phyloP scores from a whole-genome alignment of 2,797 vertebrate genomes.

The Hydrocynus forskahlii region DNA sequence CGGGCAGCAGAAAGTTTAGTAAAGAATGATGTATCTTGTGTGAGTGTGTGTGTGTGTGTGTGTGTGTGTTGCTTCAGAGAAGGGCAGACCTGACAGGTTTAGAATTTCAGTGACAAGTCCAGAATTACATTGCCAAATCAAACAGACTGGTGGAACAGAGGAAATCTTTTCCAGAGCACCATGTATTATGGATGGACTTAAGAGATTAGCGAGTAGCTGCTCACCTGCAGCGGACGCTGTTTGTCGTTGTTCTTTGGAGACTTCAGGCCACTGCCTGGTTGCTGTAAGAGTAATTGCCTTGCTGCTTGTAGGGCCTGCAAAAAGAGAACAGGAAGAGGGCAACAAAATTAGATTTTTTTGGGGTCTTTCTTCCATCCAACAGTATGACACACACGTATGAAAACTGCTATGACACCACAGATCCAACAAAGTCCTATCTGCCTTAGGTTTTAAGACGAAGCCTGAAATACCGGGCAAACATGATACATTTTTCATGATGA shows the following conservation, averaged over 20 bases:
- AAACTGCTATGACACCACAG: constrained; percentile 40
- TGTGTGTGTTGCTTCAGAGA: constrained; percentile 50
- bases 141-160: constrained; percentile 79
- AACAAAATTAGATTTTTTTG: constrained; percentile 58
- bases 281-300: constrained; percentile 98
- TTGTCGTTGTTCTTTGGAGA: constrained; percentile 99
- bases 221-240: constrained; percentile 98
- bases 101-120: constrained; percentile 72
- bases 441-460: constrained; percentile 50
- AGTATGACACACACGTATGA: constrained; percentile 22
- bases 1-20: constrained; percentile 31
- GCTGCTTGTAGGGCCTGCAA: constrained; percentile 96
- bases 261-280: constrained; percentile 98
- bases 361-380: constrained; percentile 22
- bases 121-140: constrained; percentile 77
- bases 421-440: constrained; percentile 42
- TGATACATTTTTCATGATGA: constrained; percentile 68
- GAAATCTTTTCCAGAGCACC: constrained; percentile 75
- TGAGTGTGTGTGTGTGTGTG: not conserved
- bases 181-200: constrained; percentile 81
- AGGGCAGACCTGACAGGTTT: constrained; percentile 63
- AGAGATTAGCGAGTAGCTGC: constrained; percentile 79
- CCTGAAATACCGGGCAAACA: constrained; percentile 55
- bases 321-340: constrained; percentile 62
- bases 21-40: constrained; percentile 23